Evolutionary conservation across 1,140 invertebrate genomes (phyloP).

Genomic region (Calliopsis andreniformis): DNA sequence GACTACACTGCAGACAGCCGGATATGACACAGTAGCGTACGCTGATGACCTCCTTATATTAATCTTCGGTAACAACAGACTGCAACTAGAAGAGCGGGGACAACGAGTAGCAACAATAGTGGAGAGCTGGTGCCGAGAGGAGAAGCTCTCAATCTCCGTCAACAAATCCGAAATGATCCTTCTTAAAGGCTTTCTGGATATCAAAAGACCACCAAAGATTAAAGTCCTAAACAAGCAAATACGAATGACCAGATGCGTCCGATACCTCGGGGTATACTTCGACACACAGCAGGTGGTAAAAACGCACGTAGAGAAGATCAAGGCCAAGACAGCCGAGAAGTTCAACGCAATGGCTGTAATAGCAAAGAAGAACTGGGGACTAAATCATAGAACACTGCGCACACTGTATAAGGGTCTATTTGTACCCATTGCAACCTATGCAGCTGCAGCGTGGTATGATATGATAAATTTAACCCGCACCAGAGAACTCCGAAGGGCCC

Average conservation of each 20-base stretch:
- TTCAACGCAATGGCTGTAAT: slow-evolving; percentile 37
- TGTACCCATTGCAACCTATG: slow-evolving; percentile 47
- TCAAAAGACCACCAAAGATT: neutral
- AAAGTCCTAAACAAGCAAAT: neutral
- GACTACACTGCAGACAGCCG: slow-evolving; percentile 46
- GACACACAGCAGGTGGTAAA: neutral
- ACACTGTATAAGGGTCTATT: slow-evolving; percentile 45
- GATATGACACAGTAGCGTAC: slow-evolving; percentile 58
- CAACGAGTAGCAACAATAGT: neutral
- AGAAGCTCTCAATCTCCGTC: slow-evolving; percentile 16
- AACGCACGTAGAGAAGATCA: neutral
- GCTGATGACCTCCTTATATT: slow-evolving; percentile 69
- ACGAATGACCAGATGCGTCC: neutral
- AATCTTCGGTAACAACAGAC: slow-evolving; percentile 28
- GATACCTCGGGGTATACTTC: neutral
- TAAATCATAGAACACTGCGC: slow-evolving; percentile 20
- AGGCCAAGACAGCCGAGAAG: neutral
- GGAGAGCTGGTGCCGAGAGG: slow-evolving; percentile 47
- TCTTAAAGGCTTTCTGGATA: neutral
- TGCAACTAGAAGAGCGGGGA: neutral
- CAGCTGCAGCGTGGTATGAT: slow-evolving; percentile 42
- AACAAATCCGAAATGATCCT: neutral
- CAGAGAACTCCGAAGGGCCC: slow-evolving; percentile 41
- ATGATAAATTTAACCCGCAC: neutral
- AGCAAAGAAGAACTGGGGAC: slow-evolving; percentile 44